A percentile compares a stretch with the other conserved stretches of the same genome.
These are phyloP conservation scores for Stomorhina lunata DNA, from an alignment of 2,888 invertebrate species.

Conservation along the genomic window DNA sequence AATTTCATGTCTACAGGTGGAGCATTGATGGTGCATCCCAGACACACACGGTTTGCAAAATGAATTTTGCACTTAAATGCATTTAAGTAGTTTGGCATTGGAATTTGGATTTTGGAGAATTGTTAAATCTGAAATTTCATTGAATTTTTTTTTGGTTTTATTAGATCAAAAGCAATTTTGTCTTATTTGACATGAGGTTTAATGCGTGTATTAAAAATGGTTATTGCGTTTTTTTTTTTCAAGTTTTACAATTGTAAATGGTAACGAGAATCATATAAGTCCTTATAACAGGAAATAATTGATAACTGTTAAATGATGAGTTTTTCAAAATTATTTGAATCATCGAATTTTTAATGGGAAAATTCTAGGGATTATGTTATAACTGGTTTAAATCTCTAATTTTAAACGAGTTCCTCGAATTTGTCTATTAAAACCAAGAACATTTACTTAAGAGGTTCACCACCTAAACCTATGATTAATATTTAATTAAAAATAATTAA, in stretches of 20 bases:
- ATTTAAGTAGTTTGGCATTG: background rate
- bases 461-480: conserved; percentile 18
- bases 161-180: conserved; percentile 14
- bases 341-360: no score
- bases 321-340: no score
- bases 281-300: no score
- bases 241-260: no score
- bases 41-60: conserved; percentile 35
- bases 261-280: no score
- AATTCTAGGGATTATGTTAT: no score
- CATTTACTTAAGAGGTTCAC: background rate
- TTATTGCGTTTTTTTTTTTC: no score
- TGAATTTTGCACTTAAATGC: conserved; percentile 36
- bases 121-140: conserved; percentile 29
- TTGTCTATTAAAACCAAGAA: background rate
- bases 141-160: conserved; percentile 7
- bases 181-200: background rate
- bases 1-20: background rate
- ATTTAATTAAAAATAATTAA: conserved; percentile 17
- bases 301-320: no score
- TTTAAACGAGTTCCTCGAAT: no score
- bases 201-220: conserved; percentile 2
- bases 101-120: background rate
- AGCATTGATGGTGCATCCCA: no score
- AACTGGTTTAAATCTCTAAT: no score